Base-by-base conservation (phyloP, 2,888 invertebrate species). In the Tethea ocularis region DNA sequence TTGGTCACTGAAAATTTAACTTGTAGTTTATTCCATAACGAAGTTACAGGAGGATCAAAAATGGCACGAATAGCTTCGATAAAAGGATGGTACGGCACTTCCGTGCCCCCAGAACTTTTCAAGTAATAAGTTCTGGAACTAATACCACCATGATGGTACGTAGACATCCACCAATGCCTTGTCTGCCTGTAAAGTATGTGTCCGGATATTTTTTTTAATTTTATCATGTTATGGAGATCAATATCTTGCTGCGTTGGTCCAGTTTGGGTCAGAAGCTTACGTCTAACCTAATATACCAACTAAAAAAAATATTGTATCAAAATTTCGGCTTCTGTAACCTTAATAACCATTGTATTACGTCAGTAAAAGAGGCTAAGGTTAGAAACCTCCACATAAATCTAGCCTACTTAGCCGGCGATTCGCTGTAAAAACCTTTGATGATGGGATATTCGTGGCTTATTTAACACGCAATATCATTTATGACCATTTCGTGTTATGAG, bases 381-480 rank as follows among this genome's bases (percentile, higher is more conserved):
- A 46, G 10, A 46, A 46, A 46, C 46, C 46, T 10, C 20, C 17
- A 7, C 46, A 46, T 46, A 46, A 46, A 46, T 46, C 46, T 46
- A 46, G 20, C 20, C 20, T 53, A 53, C 36, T 20, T 54, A 13
- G 33, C 22, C 17, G 29, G 52, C n/a, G 7, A 15, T 41, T 17
- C 17, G 41, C 17, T 17, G 53, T 33, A 20, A 33, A 33, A 13
- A 36, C 54, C 20, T 33, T 36, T 54, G 20, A 54, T 54, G 54
- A 53, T 53, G 54, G 29, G 36, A 54, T 54, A 54, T 54, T 54
- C 20, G 54, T 46, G 33, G 33, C 33, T 20, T 33, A 22, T 20
- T 24, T 13, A 53, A 24, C 33, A 54, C 54, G 54, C 33, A 54
- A 54, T 36, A 54, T 17, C 33, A 20, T 54, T 36, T 54, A 54